Percentiles rank a stretch among this genome's conserved stretches.
Conservation (phyloP, 30 jellyfish, hydroid and myxozoan species). For the Hydractinia echinata region DNA sequence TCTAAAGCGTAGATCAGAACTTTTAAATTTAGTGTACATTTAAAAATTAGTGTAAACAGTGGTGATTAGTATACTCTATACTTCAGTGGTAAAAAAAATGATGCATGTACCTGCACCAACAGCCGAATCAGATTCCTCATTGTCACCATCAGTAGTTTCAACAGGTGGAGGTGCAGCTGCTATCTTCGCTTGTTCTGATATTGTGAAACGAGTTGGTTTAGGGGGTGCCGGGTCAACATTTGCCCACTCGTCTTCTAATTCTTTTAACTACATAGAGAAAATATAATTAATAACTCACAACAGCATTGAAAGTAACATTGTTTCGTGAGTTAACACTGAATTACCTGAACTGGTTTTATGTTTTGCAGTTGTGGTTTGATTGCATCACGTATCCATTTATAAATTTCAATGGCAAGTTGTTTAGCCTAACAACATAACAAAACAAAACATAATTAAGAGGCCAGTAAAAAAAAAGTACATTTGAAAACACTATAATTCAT, state of each 20-base stretch:
- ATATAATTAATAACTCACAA: not conserved
- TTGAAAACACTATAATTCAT: no score
- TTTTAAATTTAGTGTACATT: no score
- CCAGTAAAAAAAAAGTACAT: no score
- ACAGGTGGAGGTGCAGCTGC: conserved; percentile 93
- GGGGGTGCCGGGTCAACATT: conserved; percentile 77
- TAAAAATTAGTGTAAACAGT: no score
- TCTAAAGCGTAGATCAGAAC: no score
- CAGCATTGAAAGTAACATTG: not conserved
- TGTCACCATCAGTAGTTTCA: conserved; percentile 12
- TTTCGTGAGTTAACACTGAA: not conserved
- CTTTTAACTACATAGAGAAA: conserved; percentile 56
- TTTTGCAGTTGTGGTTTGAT: conserved; percentile 66
- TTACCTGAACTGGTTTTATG: conserved; percentile 93
- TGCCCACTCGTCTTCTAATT: conserved; percentile 90
- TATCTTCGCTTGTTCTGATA: conserved; percentile 83
- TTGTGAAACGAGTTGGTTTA: conserved; percentile 76
- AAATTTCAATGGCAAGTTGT: conserved; percentile 76
- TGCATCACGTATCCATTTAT: conserved; percentile 93
- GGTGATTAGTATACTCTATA: no score
- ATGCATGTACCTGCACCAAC: no score
- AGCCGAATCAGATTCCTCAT: conserved; percentile 5
- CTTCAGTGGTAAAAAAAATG: no score
- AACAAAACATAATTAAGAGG: not conserved
- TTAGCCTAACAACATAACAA: conserved; percentile 51